These are phyloP conservation scores for Thecocarcelia acutangulata DNA, from an alignment of 2,888 invertebrate species.

Conservation along the genomic window DNA sequence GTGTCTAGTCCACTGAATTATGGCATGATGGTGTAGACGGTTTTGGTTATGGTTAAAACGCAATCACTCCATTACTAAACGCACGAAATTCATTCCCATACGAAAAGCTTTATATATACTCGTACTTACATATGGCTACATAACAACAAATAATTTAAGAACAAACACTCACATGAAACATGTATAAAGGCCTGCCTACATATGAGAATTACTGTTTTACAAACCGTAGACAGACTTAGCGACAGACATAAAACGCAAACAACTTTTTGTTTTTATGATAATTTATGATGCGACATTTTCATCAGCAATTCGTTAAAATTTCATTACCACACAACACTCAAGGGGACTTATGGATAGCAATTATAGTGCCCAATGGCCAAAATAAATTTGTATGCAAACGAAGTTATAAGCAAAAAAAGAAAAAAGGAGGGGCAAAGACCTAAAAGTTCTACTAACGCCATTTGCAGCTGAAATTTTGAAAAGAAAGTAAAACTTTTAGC, in stretches of 20 bases:
- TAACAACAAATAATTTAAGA: neutral
- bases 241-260: conserved; percentile 3
- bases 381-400: conserved; percentile 50
- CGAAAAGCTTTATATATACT: neutral
- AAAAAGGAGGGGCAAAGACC: neutral
- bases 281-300: conserved; percentile 79
- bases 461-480: conserved; percentile 31
- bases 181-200: conserved; percentile 1
- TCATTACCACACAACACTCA: conserved; percentile 60
- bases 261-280: conserved; percentile 69
- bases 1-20: conserved; percentile 47
- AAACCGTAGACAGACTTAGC: neutral
- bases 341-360: conserved; percentile 33
- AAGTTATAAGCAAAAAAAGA: conserved; percentile 12
- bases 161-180: conserved; percentile 21
- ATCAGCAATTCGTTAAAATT: conserved; percentile 79
- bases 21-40: conserved; percentile 27
- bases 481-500: conserved; percentile 47
- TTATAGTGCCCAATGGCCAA: conserved; percentile 57
- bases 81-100: conserved; percentile 4
- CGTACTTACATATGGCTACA: no score
- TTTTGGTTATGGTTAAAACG: conserved; percentile 28
- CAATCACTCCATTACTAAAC: conserved; percentile 10
- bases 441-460: neutral
- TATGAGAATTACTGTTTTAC: neutral